Base-by-base conservation (phyloP, 1,140 invertebrate genomes). In the Araneus ventricosus region DNA sequence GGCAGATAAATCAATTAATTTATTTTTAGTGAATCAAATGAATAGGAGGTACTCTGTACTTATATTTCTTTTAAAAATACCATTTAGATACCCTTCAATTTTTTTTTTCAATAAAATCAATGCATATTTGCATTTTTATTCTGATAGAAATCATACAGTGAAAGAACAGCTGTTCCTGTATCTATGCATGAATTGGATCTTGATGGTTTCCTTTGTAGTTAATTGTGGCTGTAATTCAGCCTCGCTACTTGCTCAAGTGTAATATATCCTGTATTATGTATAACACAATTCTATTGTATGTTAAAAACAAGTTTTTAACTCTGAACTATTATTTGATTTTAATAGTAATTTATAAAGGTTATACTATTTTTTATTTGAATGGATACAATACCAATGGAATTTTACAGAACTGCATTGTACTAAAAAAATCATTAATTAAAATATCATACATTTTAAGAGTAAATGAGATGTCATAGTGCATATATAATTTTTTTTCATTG, bases 161-260 rank as follows among this genome's bases (percentile, higher is more conserved):
- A n/a, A 27, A 85, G 84, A 86, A 86, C 22, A 57, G 63, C 63
- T 84, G 37, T 52, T 57, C 52, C 84, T 57, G 30, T 34, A 37
- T 86, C 6, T 86, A 5, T 20, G 4, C 45, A 52, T 52, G 39
- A 75, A 75, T 75, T 75, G 30, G 30, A 34, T 37, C 14, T 34
- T 75, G 70, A 75, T 4, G 10, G 34, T 37, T 75, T 75, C 59
- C 30, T 22, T 7, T 75, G 70, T 75, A 37, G 17, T 75, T 34
- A 75, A 34, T 67, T 4, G 27, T 34, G 70, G 70, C 20, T 75
- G 30, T 20, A 75, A 61, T 61, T 61, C 61, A 75, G 34, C 30
- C 70, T 75, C 45, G 30, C 59, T 86, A 86, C 30, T 86, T 86
- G 84, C 84, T 86, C 84, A 86, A 86, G 22, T 86, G 84, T 61